Base-by-base conservation (phyloP, 2,113 vertebrate genomes). In the Zeus faber region DNA sequence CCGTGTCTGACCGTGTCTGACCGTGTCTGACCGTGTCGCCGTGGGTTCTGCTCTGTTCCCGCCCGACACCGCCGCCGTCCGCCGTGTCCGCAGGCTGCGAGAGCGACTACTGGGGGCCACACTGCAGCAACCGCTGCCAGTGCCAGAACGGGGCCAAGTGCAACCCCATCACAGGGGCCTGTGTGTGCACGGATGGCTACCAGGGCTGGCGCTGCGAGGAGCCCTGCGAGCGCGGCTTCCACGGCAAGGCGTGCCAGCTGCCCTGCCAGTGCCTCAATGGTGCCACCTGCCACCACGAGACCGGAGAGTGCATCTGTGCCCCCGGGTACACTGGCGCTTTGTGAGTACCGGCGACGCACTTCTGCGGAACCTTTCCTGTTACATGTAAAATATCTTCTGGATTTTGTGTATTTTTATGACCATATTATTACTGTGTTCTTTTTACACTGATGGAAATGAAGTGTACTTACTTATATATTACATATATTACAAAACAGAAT, bases 121-220 rank as follows among this genome's bases (percentile, higher is more conserved):
- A 99, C 58, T 99, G 97, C 90, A 99, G 95, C 81, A 99, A 95
- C 80, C 92, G 94, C 1, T 99, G 97, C 85, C 97, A 99, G 74
- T 99, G 97, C 61, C 96, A 93, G 81, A 99, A 99, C 0, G 93
- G 85, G 6, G 97, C 95, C 2, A 91, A 96, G 72, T 99, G 97
- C 82, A 99, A 99, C 88, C 97, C 97, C 77, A 99, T 99, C 91
- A 98, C 97, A 0, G 97, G 97, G 0, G 95, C 97, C 67, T 99
- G 97, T 16, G 95, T 98, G 52, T 99, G 97, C 33, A 92, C 95
- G 0, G 92, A 95, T 0, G 97, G 96, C 10, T 99, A 92, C 88
- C 92, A 89, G 20, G 97, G 97, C 14, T 99, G 97, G 97, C 94
- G 97, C 43, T 99, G 97, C 1, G 96, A 99, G 72, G 97, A 98